Percentiles rank a stretch among this genome's conserved stretches.
phyloP scores from a whole-genome alignment of 2,888 invertebrate species.

The Ectemnius cavifrons region DNA sequence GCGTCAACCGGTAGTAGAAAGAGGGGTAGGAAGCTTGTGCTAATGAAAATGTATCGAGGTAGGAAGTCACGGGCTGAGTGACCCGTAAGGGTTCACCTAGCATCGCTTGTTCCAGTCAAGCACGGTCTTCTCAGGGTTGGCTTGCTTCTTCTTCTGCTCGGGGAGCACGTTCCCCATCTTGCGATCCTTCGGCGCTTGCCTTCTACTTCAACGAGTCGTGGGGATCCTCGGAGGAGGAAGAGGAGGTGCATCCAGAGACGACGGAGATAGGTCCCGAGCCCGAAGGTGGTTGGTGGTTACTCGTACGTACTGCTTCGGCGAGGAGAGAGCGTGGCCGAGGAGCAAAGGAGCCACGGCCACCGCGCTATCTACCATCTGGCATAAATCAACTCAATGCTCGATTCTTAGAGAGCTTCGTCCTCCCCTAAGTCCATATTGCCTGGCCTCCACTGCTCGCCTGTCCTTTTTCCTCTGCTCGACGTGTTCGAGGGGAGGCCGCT shows the following conservation, averaged over 20 bases:
- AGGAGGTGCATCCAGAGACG: conserved; percentile 47
- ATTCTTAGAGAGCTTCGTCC: conserved; percentile 71
- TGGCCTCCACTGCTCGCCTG: conserved; percentile 58
- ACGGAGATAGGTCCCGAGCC: conserved; percentile 54
- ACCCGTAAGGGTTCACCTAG: conserved; percentile 52
- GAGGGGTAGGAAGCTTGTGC: conserved; percentile 32
- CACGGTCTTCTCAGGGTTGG: conserved; percentile 33
- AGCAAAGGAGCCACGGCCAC: conserved; percentile 67
- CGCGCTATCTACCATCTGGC: conserved; percentile 75
- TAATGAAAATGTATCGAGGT: conserved; percentile 70
- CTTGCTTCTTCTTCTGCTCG: conserved; percentile 25
- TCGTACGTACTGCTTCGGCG: conserved; percentile 43
- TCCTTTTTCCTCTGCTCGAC: conserved; percentile 47
- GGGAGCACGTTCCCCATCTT: conserved; percentile 26
- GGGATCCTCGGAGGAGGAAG: conserved; percentile 35
- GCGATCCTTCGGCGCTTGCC: conserved; percentile 17
- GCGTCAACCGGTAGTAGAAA: not conserved
- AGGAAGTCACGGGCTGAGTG: conserved; percentile 59
- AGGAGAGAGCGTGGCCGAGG: conserved; percentile 53
- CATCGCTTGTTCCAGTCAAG: conserved; percentile 47
- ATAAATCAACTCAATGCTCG: conserved; percentile 77
- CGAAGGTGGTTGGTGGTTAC: conserved; percentile 57
- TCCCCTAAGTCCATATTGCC: conserved; percentile 71
- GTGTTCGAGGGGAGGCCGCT: conserved; percentile 62
- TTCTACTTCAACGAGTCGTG: conserved; percentile 9